Conservation (phyloP, 2,888 invertebrate species). For the Meteorus cinctellus region DNA sequence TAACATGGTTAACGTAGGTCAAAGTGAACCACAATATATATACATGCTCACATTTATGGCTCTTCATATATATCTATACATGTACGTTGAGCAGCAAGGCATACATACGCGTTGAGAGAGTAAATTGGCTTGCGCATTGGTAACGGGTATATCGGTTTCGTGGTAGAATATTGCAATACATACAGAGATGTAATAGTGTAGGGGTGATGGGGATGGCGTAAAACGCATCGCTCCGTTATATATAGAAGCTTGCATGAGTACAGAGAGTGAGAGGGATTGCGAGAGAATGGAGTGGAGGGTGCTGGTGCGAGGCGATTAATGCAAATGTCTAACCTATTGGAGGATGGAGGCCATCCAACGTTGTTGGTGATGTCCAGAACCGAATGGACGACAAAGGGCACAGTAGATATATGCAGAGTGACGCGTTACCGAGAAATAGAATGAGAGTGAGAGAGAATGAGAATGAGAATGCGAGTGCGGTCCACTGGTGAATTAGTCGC, state of each 20-base stretch:
- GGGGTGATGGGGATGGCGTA: neutral
- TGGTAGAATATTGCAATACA: neutral
- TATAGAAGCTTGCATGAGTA: conserved; percentile 21
- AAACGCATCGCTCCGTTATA: conserved; percentile 26
- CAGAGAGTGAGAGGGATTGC: conserved; percentile 27
- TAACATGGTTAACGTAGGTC: conserved; percentile 32
- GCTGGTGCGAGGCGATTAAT: conserved; percentile 65
- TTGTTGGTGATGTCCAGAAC: conserved; percentile 46
- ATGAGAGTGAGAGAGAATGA: neutral
- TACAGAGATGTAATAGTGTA: conserved; percentile 1
- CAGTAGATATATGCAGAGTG: conserved; percentile 12
- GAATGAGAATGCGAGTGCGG: conserved; percentile 39
- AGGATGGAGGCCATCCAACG: conserved; percentile 56
- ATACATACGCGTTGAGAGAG: conserved; percentile 9
- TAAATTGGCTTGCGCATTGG: conserved; percentile 24
- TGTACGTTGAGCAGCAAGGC: conserved; percentile 3
- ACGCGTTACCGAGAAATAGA: neutral
- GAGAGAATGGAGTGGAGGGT: conserved; percentile 24
- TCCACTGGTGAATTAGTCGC: conserved; percentile 35
- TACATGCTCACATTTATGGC: neutral
- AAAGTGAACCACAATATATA: conserved; percentile 22
- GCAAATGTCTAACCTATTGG: conserved; percentile 69
- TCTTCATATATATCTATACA: neutral
- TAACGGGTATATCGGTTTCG: conserved; percentile 11
- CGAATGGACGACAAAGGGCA: conserved; percentile 46